Percentiles rank a stretch among this genome's conserved stretches.
Conservation (phyloP, 2,113 vertebrate species). For the Tychaedon coryphoeus region DNA sequence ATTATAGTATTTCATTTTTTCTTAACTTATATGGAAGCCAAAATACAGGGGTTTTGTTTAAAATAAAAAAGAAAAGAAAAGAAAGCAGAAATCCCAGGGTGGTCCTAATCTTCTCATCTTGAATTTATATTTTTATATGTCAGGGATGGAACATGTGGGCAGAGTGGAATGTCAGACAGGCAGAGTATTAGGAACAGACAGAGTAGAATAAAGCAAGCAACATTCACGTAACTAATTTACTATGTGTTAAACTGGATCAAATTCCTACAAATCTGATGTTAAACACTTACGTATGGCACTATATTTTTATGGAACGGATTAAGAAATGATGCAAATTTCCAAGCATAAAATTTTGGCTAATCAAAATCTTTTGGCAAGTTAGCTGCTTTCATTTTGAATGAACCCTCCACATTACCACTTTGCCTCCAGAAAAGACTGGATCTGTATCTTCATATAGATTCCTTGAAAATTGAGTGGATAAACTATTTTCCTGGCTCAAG, state of each 20-base stretch:
- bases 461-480: not conserved
- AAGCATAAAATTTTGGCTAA: conserved; percentile 26
- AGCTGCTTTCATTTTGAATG: conserved; percentile 2
- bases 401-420: not conserved
- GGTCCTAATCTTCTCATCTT: conserved; percentile 29
- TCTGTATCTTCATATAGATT: not conserved
- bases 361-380: conserved; percentile 32
- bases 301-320: conserved; percentile 45
- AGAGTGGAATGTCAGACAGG: conserved; percentile 42
- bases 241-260: conserved; percentile 48
- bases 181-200: conserved; percentile 16
- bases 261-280: conserved; percentile 42
- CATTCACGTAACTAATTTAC: conserved; percentile 40
- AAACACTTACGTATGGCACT: conserved; percentile 51
- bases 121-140: conserved; percentile 12
- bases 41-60: not conserved
- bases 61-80: not conserved
- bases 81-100: not conserved
- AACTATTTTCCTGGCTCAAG: not conserved
- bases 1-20: not conserved
- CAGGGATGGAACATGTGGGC: conserved; percentile 26
- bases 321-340: conserved; percentile 55
- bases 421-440: not conserved
- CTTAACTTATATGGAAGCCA: not conserved
- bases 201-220: not conserved